Base-by-base conservation (phyloP, 2,113 vertebrate genomes). In the Callocephalon fimbriatum region DNA sequence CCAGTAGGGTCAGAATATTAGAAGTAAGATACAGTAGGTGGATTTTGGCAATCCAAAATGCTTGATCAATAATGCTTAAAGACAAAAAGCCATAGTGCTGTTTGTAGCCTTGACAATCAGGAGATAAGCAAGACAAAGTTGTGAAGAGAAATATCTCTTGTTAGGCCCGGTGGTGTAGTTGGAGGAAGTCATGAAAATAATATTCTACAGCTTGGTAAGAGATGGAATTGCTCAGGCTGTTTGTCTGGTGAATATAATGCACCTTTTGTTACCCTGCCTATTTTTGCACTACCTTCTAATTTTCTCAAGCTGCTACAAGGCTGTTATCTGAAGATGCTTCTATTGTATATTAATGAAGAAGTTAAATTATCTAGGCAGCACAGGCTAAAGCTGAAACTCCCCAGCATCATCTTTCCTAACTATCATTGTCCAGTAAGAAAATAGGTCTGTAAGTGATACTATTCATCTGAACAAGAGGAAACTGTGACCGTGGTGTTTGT, bases 401-500 rank as follows among this genome's bases (percentile, higher is more conserved):
- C 51, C 10, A 44, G 94, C 61, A 90, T 93, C 89, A 82, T 37
- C 75, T 94, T 92, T 88, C 93, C 58, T 51, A 72, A 47, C 70
- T 67, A 58, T 91, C 90, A 91, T 65, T 93, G 81, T 79, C 74
- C 45, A 72, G 58, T 85, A 86, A 35, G 91, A 88, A 96, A 96
- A 91, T 26, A 79, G 68, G 89, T 63, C 58, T 91, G 94, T 91
- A 96, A 96, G 65, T 18, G 91, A 96, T 94, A 67, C 91, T 79
- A 53, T 68, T 94, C 87, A 62, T 5, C n/a, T 21, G 50, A 56
- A 82, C 31, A 76, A n/a, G 75, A 67, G 61, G 44, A 50, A 93
- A 17, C 77, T 53, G 61, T 78, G 88, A 68, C 12, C 15, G 0
- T 63, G 72, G 79, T 47, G 6, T 37, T 51, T 84, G 75, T 86